Evolutionary conservation across 2,113 vertebrate genomes (phyloP), one percentile per base, ranked within the genome.

Genomic region (Cinclus cinclus): DNA sequence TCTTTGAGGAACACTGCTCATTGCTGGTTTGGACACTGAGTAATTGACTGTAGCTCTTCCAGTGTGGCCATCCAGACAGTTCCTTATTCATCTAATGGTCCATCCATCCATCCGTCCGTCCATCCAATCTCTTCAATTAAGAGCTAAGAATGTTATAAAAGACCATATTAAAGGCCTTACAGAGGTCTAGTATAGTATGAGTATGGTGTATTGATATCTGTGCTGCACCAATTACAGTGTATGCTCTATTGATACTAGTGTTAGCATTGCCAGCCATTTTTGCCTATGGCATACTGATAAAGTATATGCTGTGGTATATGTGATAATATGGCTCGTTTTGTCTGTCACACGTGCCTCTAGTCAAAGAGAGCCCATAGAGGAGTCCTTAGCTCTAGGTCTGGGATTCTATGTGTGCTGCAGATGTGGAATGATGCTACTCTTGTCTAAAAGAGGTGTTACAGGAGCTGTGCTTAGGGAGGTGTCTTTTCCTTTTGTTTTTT

Each of bases 241-340:
- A 27, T 21, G 10, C 44, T 81, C 2, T 24, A 41, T 16, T 41
- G 30, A 28, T 64, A 27, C 23, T 65, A 20, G 17, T 68, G 20
- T 73, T 65, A 65, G 27, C 23, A 63, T 49, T 49, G 44, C 28
- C n/a, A 31, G 20, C 19, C 35, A 35, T 79, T 47, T 49, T 58
- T 83, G 31, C 39, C 35, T 22, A 16, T 12, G 24, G 14, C 68
- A 62, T 63, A 17, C 6, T 46, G 17, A 44, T 37, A 28, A 82
- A 65, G 33, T 47, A 7, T 46, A 22, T 47, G 9, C 41, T 46
- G 4, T 19, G 25, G 14, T 11, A 8, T 10, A 39, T 25, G 47
- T 1, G 1, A 17, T 6, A 25, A 14, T 13, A 7, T 89, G 42
- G 68, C 15, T 80, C 0, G 0, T 47, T 56, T 39, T 55, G 14